phyloP scores from a whole-genome alignment of 2,888 invertebrate genomes.

The Eupithecia dodoneata region DNA sequence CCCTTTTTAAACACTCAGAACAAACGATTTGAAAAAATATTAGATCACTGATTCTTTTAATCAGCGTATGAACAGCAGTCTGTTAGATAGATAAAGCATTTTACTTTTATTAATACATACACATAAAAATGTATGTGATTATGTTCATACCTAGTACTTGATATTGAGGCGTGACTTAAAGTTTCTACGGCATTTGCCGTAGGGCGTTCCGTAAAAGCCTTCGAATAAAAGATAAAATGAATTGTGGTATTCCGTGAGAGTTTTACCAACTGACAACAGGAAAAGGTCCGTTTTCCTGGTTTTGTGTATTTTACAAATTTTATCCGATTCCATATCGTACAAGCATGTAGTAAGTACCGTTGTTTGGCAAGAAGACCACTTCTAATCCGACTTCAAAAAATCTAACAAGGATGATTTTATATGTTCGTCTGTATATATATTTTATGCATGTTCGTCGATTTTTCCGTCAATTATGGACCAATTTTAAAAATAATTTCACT shows the following conservation, averaged over 20 bases:
- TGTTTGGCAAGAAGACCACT: no score
- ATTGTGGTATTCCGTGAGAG: slow-evolving; percentile 37
- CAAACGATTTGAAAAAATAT: neutral
- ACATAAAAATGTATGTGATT: neutral
- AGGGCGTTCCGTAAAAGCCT: slow-evolving; percentile 9
- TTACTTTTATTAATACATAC: neutral
- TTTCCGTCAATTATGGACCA: no score
- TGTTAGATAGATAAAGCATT: neutral
- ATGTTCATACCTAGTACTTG: neutral
- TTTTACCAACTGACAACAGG: slow-evolving; percentile 38
- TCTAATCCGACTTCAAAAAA: no score
- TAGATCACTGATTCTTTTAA: neutral
- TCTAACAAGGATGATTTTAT: no score
- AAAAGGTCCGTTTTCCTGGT: slow-evolving; percentile 36
- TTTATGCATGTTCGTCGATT: no score
- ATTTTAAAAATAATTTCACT: no score
- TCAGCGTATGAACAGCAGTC: neutral
- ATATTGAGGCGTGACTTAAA: neutral
- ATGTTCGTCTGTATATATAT: no score
- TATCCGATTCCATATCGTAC: neutral
- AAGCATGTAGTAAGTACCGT: neutral
- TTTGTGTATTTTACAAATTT: slow-evolving; percentile 16
- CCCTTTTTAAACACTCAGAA: no score
- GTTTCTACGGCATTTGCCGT: neutral
- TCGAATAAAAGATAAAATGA: slow-evolving; percentile 21